A percentile compares a stretch with the other conserved stretches of the same genome.
Conservation (phyloP, 2,888 invertebrate genomes). For the Metalampra italica region DNA sequence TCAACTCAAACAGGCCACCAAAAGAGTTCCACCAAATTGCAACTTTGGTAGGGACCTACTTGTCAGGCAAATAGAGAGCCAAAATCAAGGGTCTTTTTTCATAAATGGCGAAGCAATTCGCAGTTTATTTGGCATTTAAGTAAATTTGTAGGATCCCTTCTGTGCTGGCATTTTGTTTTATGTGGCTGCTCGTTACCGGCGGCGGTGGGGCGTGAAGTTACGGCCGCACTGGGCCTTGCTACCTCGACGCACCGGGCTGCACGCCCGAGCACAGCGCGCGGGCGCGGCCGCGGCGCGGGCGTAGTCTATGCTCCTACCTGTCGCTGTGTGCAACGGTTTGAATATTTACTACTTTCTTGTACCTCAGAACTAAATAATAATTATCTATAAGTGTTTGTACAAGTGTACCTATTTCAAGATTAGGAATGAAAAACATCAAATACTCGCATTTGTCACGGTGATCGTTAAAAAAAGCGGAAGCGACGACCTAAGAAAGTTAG, state of each 20-base stretch:
- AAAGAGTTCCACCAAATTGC: too few relatives aligned
- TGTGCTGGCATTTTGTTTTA: conserved; percentile 76
- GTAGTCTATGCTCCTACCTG: background rate
- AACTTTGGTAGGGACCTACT: background rate
- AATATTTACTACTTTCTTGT: background rate
- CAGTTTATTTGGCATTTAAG: conserved; percentile 77
- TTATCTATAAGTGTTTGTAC: background rate
- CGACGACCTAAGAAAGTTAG: too few relatives aligned
- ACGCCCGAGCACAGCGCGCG: too few relatives aligned
- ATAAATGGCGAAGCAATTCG: conserved; percentile 72
- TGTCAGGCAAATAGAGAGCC: conserved; percentile 17
- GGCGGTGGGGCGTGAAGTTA: conserved; percentile 76
- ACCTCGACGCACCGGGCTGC: conserved; percentile 25
- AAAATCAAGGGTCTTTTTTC: conserved; percentile 44
- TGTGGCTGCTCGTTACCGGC: conserved; percentile 74
- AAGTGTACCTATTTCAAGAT: too few relatives aligned
- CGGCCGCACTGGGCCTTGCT: conserved; percentile 59
- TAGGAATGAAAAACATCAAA: too few relatives aligned
- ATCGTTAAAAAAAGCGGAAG: too few relatives aligned
- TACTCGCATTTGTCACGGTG: too few relatives aligned
- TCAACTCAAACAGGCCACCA: too few relatives aligned
- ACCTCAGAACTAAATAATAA: too few relatives aligned
- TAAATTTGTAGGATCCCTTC: conserved; percentile 71
- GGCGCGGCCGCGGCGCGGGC: too few relatives aligned
- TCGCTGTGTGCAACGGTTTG: background rate